Evolutionary conservation across 2,113 vertebrate genomes (phyloP), one percentile per base, ranked within the genome.

Genomic region (Emydura subglobosa): DNA sequence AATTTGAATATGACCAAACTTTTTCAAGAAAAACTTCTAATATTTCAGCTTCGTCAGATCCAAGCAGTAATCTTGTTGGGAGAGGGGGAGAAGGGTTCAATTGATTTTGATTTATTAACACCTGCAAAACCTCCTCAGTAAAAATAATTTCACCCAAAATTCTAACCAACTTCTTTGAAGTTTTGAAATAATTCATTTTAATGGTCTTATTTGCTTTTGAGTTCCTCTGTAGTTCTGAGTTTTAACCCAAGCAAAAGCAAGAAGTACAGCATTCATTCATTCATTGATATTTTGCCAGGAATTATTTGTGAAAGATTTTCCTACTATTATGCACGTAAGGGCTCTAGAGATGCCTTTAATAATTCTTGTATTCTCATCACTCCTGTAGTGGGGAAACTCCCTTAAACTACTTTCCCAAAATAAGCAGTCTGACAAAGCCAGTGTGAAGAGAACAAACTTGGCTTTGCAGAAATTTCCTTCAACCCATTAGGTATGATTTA

Each of bases 231-330:
- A 49, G 86, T 80, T 31, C 34, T 21, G 10, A 50, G 0, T 85
- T 95, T 76, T 91, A 85, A 91, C 13, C 79, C 25, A 79, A 82
- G 89, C 1, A 93, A 93, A 87, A 80, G 1, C 44, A 89, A 93
- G n/a, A 3, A 51, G 14, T 51, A 84, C 42, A 14, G 14, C 24
- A 19, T 90, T 93, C 53, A 57, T 53, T 84, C 44, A 78, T 39
- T 27, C 34, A 83, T 80, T 1, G 25, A 1, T 83, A 4, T 83
- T 89, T 83, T 94, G 19, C 65, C 10, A 34, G 11, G 10, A 92
- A 87, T 92, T 86, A 74, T 82, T 86, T 50, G 76, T 44, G 4
- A 82, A 84, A 80, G 4, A 1, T 47, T 96, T 85, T 54, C 34
- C 55, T 59, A 59, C 55, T 87, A 11, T 3, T 91, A 7, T 10